Evolutionary conservation across 2,888 invertebrate genomes (phyloP).

Genomic region (Smittia sp.): DNA sequence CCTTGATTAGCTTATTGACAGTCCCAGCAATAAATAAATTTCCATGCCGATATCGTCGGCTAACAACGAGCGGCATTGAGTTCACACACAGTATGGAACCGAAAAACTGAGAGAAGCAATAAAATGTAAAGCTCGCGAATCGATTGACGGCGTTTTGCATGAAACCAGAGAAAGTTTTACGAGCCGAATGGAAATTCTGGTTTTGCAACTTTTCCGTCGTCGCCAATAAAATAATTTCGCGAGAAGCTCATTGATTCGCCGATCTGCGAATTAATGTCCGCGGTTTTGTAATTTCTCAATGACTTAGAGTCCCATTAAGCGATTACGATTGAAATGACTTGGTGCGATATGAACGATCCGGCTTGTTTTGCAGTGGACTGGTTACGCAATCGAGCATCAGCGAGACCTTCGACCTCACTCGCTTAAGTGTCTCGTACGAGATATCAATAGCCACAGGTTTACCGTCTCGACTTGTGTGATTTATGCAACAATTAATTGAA

Average conservation of each 20-base stretch:
- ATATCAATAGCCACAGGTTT: background rate
- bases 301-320: background rate
- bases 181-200: background rate
- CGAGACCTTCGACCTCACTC: background rate
- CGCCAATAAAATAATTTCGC: too few species aligned
- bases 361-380: background rate
- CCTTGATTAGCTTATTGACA: background rate
- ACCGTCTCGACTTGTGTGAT: background rate
- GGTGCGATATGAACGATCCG: background rate
- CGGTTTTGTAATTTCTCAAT: background rate
- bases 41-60: background rate
- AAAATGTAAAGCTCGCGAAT: background rate
- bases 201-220: background rate
- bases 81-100: background rate
- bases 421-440: background rate
- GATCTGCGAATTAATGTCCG: background rate
- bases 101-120: background rate
- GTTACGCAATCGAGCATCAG: constrained; percentile 15
- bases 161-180: constrained; percentile 6
- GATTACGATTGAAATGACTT: background rate
- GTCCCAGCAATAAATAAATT: background rate
- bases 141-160: background rate
- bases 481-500: constrained; percentile 21
- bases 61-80: background rate
- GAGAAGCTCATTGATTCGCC: too few species aligned